Base-by-base conservation (phyloP, 2,113 vertebrate genomes). In the Gallinago undulata region DNA sequence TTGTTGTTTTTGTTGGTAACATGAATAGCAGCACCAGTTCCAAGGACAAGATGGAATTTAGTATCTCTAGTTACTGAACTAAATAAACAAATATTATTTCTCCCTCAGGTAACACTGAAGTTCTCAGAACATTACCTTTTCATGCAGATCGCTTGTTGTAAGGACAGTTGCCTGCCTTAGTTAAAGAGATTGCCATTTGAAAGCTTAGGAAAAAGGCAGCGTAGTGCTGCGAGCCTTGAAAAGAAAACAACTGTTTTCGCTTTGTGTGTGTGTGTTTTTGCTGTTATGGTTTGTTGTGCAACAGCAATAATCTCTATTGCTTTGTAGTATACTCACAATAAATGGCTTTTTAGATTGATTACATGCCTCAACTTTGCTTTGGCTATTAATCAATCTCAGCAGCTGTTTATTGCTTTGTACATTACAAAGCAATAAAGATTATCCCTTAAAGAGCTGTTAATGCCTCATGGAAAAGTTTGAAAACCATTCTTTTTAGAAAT, bases 351-450 rank as follows among this genome's bases (percentile, higher is more conserved):
- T 90, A 97, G 93, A 97, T 96, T 97, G 95, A 97, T 97, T 97
- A 95, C 84, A 97, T 87, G 94, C 93, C 94, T 96, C 93, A 94
- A 96, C 90, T 96, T 94, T 95, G 96, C 94, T 96, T 94, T 96
- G 95, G 93, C 95, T 97, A 97, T 96, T 97, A 96, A 96, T 97
- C 96, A 97, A 96, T 97, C 91, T 95, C 94, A 93, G 94, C 93
- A 96, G 95, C 93, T 97, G 96, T 94, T 96, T 97, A 97, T 97
- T 93, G 96, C 96, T 94, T 97, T 95, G 93, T 97, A 95, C 64
- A 69, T 94, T 97, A 94, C 95, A 97, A 96, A 96, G 95, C 95
- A 94, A 93, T 97, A 97, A 96, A 97, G 94, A 97, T 97, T 96
- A 96, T 97, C 90, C 89, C 87, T 94, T 97, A 87, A 97, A 97